Evolutionary conservation across 2,113 vertebrate species (phyloP), one percentile per base, ranked within the genome.

Genomic region (Brachirus orientalis): DNA sequence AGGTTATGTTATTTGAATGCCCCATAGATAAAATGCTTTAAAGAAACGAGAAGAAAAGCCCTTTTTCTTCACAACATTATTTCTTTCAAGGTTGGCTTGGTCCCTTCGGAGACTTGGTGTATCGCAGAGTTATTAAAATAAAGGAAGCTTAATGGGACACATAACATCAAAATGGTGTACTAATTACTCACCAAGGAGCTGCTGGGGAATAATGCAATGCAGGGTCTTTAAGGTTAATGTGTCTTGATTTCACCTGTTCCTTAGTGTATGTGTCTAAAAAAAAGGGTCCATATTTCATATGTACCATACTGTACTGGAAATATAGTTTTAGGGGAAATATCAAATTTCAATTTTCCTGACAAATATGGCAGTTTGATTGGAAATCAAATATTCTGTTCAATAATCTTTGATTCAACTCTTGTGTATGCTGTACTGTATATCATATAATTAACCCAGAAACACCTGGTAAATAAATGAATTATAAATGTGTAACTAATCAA

Each of bases 11-110:
- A 51, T 75, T 61, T 73, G 54, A 76, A 72, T 80, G 53, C 63
- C 22, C 51, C 6, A 28, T 46, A 53, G 68, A 80, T 73, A 52
- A 80, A 77, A 77, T 70, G 57, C 79, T 72, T 75, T 60, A 7
- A 63, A 50, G 22, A 63, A 63, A 83, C 3, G 9, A 13, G 10
- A 66, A 50, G 33, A 66, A 63, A 83, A 64, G 18, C 36, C 19
- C 58, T 72, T 59, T 74, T 70, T 69, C 54, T 66, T 60, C 55
- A 69, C 19, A 69, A 56, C 28, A 55, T n/a, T 55, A 4, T 71
- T 83, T 71, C 20, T 50, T 63, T 65, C 62, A 55, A 58, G 47
- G 68, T 59, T 67, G 35, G 0, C 10, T 69, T 18, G 20, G 18
- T 66, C 45, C 45, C 66, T 43, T 63, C 19, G 40, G 52, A 66